phyloP scores from a whole-genome alignment of 1,140 invertebrate species.

The Heliconius hewitsoni region DNA sequence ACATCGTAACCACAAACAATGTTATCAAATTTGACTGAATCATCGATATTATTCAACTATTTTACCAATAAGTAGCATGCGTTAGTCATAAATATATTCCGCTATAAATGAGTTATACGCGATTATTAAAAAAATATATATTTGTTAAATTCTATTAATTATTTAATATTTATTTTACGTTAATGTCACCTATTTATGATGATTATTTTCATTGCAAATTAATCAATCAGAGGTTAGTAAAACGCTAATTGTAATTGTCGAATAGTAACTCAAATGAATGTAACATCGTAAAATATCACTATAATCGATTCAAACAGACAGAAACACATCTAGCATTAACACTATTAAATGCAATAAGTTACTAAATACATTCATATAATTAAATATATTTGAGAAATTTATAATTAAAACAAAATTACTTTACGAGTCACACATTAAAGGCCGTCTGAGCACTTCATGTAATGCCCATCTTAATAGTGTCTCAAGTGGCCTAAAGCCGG shows the following conservation, averaged over 20 bases:
- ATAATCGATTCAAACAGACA: no score
- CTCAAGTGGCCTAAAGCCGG: neutral
- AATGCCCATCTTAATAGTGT: neutral
- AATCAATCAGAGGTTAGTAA: no score
- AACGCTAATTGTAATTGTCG: no score
- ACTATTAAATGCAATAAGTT: no score
- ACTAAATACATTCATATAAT: no score
- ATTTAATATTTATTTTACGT: no score
- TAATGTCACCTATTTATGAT: no score
- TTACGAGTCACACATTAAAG: neutral
- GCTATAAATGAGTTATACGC: neutral
- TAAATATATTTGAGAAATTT: neutral
- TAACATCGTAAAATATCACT: no score
- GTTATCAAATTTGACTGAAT: conserved; percentile 26
- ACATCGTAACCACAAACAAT: conserved; percentile 19
- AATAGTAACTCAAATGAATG: no score
- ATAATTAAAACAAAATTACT: neutral
- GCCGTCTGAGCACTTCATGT: neutral
- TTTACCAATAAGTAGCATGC: conserved; percentile 1
- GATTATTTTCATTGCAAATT: no score
- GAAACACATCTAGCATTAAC: no score
- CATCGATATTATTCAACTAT: conserved; percentile 21
- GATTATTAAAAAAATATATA: neutral
- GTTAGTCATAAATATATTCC: conserved; percentile 22
- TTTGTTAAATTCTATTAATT: no score